Conservation (phyloP, 2,113 vertebrate species). For the Hydropotes inermis region DNA sequence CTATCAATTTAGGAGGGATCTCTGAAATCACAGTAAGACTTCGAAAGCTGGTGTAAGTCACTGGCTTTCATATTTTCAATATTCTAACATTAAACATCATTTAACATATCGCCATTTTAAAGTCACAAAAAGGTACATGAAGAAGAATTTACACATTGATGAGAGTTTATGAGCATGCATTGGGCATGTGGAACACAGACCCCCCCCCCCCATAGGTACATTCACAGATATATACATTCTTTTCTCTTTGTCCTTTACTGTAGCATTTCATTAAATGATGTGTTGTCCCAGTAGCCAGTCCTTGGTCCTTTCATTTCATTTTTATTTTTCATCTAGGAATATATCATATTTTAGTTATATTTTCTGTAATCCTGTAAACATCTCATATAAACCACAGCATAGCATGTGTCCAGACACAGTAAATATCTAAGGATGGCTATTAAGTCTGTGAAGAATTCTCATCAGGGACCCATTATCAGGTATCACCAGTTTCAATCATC, state of each 20-base stretch:
- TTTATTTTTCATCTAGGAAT: not conserved
- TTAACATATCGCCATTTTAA: not conserved
- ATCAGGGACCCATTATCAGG: not conserved
- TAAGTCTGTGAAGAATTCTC: not conserved
- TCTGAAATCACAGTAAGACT: not conserved
- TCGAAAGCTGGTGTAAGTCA: not conserved
- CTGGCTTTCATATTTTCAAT: not conserved
- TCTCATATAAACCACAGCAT: not conserved
- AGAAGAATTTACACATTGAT: not conserved
- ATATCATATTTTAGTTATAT: not conserved
- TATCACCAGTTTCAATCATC: not conserved
- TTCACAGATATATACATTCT: not conserved
- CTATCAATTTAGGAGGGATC: not conserved
- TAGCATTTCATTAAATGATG: not conserved
- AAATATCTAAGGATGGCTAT: not conserved
- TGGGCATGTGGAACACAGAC: too few relatives aligned
- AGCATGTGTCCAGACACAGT: not conserved
- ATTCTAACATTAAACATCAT: not conserved
- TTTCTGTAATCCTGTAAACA: not conserved
- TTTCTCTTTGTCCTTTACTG: not conserved
- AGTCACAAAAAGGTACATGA: not conserved
- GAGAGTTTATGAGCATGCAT: not conserved
- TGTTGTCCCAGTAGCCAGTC: not conserved
- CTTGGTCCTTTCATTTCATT: not conserved
- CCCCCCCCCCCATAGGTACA: too few relatives aligned